Conservation (phyloP, 2,797 vertebrate genomes). For the Aeoliscus strigatus region DNA sequence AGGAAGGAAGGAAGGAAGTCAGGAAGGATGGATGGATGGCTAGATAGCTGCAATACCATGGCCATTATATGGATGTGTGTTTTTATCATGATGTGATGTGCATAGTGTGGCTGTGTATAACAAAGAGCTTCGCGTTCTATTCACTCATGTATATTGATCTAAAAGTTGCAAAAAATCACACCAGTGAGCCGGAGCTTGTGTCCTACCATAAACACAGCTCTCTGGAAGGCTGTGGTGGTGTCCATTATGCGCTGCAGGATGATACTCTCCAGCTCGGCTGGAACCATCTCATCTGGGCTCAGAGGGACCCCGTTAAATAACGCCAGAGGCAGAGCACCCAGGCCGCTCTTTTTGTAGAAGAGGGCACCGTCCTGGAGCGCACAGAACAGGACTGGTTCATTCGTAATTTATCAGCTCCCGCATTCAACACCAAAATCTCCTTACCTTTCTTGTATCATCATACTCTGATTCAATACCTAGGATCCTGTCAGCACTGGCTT, state of each 20-base stretch:
- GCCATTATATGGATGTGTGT: too few relatives aligned
- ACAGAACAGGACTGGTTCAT: slow-evolving; percentile 5
- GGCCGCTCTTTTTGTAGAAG: slow-evolving; percentile 86
- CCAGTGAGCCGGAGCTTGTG: not conserved
- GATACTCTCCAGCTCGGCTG: slow-evolving; percentile 82
- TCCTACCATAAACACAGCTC: slow-evolving; percentile 84
- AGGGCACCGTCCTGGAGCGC: slow-evolving; percentile 78
- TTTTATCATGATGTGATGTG: too few relatives aligned
- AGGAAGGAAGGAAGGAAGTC: too few relatives aligned
- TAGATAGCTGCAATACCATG: too few relatives aligned
- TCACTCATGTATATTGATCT: not conserved
- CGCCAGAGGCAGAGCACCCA: slow-evolving; percentile 85
- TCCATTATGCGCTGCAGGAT: slow-evolving; percentile 88
- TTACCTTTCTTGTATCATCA: slow-evolving; percentile 83
- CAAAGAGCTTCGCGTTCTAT: too few relatives aligned
- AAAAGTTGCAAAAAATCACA: not conserved
- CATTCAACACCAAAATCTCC: not conserved
- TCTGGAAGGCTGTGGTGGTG: slow-evolving; percentile 82
- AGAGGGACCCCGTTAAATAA: slow-evolving; percentile 93
- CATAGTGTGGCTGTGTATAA: too few relatives aligned
- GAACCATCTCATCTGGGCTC: slow-evolving; percentile 81
- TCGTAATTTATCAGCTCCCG: not conserved
- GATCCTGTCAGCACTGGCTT: slow-evolving; percentile 77
- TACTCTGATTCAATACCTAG: slow-evolving; percentile 79
- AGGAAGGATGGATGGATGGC: too few relatives aligned